Evolutionary conservation across 2,888 invertebrate genomes (phyloP).

Genomic region (Dryococelus australis): DNA sequence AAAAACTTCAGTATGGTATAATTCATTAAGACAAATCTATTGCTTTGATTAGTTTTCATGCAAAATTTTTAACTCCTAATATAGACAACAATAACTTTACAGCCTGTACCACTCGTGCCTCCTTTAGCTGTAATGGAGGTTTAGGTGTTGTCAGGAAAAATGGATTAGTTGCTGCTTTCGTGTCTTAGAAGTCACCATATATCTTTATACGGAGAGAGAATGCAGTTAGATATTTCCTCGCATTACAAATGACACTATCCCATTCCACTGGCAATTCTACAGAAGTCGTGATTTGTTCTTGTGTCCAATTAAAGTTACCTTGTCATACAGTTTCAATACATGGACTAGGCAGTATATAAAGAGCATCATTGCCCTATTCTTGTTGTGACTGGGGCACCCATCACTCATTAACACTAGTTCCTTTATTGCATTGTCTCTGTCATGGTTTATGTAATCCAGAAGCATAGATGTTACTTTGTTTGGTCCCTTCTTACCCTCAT

Average conservation of each 20-base stretch:
- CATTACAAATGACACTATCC: background rate
- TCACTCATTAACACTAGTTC: background rate
- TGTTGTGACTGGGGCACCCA: background rate
- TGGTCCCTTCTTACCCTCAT: too few species aligned
- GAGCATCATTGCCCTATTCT: background rate
- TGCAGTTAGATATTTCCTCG: background rate
- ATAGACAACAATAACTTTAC: too few species aligned
- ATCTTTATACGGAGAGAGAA: background rate
- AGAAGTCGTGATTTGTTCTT: background rate
- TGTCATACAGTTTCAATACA: too few species aligned
- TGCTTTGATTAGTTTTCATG: too few species aligned
- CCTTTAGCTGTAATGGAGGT: background rate
- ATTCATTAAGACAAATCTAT: too few species aligned
- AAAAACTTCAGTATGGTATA: too few species aligned
- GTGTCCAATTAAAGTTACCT: background rate
- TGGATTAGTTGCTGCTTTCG: background rate
- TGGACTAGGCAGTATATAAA: constrained; percentile 16
- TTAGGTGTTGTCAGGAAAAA: background rate
- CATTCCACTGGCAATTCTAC: background rate
- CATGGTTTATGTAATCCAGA: constrained; percentile 2
- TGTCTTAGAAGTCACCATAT: background rate
- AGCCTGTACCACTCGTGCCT: background rate
- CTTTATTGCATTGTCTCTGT: background rate
- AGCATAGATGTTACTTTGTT: too few species aligned
- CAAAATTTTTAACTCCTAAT: too few species aligned